Evolutionary conservation across 37 sponge, comb jelly and placozoan species (phyloP).

Genomic region (Ephydatia muelleri): DNA sequence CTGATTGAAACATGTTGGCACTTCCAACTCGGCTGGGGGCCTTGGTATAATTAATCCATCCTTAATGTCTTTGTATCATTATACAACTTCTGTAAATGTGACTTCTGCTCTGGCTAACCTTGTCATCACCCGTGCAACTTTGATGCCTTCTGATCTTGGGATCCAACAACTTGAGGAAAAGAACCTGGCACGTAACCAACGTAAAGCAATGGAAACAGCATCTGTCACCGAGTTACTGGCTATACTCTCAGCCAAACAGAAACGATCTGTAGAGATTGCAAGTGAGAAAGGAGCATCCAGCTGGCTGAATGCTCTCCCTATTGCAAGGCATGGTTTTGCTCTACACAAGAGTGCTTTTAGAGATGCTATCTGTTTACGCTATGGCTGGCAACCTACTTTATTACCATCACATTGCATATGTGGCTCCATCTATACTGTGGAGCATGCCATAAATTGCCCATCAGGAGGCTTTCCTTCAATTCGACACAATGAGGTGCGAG

Average conservation of each 20-base stretch:
- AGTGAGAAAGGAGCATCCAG: constrained; percentile 4
- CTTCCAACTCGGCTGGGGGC: constrained; percentile 29
- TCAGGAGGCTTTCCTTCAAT: constrained; percentile 35
- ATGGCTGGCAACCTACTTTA: constrained; percentile 5
- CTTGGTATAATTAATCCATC: constrained; percentile 23
- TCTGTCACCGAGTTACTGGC: too few species aligned
- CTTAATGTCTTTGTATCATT: background rate
- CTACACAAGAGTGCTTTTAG: constrained; percentile 25
- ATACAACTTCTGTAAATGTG: constrained; percentile 3
- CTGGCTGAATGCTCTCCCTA: background rate
- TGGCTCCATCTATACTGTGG: too few species aligned
- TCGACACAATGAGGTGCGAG: constrained; percentile 39
- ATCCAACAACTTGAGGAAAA: too few species aligned
- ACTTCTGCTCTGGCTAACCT: too few species aligned
- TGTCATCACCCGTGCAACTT: too few species aligned
- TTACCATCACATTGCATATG: constrained; percentile 21
- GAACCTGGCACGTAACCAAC: too few species aligned
- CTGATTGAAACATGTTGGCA: constrained; percentile 20
- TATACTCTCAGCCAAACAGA: background rate
- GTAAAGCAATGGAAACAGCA: too few species aligned
- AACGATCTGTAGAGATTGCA: background rate
- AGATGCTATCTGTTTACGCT: constrained; percentile 24
- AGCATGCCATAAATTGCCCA: constrained; percentile 4
- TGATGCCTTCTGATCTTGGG: too few species aligned
- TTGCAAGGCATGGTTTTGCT: constrained; percentile 24